These are phyloP conservation scores for Coremacera marginata DNA, from an alignment of 2,888 invertebrate genomes.

Conservation along the genomic window DNA sequence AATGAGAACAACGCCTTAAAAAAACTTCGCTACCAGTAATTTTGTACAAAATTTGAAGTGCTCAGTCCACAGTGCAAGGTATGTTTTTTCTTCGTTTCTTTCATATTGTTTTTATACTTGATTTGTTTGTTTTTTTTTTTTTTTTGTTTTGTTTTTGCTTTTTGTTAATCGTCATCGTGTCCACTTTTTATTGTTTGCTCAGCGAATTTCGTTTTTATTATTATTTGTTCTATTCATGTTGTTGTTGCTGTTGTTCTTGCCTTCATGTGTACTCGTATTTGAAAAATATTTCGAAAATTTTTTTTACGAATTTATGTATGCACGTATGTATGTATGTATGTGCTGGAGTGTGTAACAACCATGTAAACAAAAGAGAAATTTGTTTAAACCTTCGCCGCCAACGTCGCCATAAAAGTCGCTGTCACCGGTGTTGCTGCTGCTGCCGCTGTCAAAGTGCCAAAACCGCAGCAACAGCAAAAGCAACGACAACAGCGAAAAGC, in stretches of 20 bases:
- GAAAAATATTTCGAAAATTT: neutral
- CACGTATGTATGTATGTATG: neutral
- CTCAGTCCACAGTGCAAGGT: too few species aligned
- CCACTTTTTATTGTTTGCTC: conserved; percentile 25
- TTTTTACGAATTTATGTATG: neutral
- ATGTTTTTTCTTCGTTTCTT: neutral
- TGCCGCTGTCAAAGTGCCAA: neutral
- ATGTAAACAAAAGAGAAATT: conserved; percentile 19
- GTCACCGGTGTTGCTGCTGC: neutral
- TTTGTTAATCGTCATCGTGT: conserved; percentile 24
- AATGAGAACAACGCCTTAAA: too few species aligned
- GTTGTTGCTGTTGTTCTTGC: conserved; percentile 4
- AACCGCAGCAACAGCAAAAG: neutral
- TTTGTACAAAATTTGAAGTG: neutral
- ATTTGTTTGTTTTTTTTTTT: neutral
- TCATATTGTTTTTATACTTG: conserved; percentile 7
- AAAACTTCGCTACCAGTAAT: too few species aligned
- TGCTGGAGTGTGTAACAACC: neutral
- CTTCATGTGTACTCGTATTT: neutral
- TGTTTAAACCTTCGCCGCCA: conserved; percentile 8
- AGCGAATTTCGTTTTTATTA: conserved; percentile 21
- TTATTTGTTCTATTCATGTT: neutral
- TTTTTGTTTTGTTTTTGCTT: neutral
- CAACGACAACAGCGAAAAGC: neutral
- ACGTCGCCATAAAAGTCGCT: neutral